phyloP scores from a whole-genome alignment of 2,888 invertebrate species.

The Mayetiola destructor region DNA sequence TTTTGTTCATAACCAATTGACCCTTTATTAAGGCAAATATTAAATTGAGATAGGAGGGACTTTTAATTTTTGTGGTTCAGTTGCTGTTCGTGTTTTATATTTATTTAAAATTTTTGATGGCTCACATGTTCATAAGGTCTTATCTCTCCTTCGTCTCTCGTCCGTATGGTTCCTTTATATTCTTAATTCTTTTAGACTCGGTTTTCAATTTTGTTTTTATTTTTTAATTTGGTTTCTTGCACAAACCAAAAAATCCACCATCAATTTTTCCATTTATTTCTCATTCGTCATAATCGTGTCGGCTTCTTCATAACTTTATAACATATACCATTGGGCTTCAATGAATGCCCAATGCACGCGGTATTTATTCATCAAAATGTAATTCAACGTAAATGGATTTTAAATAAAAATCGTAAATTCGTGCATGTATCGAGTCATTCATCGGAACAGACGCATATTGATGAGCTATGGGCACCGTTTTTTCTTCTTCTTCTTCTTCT shows the following conservation, averaged over 20 bases:
- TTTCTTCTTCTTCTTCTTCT: too few species aligned
- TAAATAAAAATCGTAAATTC: constrained; percentile 3
- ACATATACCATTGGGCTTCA: too few species aligned
- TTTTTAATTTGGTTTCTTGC: too few species aligned
- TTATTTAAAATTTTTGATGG: not conserved
- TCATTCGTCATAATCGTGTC: not conserved
- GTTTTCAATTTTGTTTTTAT: not conserved
- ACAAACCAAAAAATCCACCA: too few species aligned
- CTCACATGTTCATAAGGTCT: too few species aligned
- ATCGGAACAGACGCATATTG: not conserved
- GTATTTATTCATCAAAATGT: not conserved
- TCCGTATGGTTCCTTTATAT: not conserved
- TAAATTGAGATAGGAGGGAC: not conserved
- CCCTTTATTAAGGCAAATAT: constrained; percentile 5
- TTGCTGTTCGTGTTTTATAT: not conserved
- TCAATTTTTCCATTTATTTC: not conserved
- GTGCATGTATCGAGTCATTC: not conserved
- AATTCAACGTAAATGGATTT: not conserved
- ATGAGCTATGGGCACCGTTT: too few species aligned
- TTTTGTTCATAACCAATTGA: not conserved
- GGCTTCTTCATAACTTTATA: not conserved
- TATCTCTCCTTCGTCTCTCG: not conserved
- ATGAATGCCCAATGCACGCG: too few species aligned
- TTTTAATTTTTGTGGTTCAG: not conserved
- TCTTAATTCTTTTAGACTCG: not conserved